Evolutionary conservation across 2,797 vertebrate species (phyloP).

Genomic region (Muscicapa striata): DNA sequence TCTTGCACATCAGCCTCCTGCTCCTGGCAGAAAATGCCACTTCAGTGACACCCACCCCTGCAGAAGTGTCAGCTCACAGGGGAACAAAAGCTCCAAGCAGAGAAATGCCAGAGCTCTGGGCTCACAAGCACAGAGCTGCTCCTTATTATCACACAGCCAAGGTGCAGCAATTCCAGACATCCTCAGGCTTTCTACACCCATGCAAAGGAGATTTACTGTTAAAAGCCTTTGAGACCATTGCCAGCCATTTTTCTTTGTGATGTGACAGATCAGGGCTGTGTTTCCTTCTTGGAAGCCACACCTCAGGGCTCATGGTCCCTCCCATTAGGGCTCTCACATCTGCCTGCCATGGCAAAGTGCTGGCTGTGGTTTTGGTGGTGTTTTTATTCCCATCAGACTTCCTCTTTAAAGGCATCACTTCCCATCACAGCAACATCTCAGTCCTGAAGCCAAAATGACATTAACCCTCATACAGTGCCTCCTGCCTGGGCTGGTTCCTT

Average conservation of each 20-base stretch:
- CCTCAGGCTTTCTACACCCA: neutral
- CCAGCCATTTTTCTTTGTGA: neutral
- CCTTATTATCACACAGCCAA: neutral
- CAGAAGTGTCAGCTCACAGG: neutral
- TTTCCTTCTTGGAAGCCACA: neutral
- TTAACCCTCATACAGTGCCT: neutral
- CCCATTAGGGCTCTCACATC: rapidly evolving
- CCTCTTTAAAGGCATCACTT: neutral
- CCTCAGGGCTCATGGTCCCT: neutral
- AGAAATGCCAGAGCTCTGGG: neutral
- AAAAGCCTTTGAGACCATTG: neutral
- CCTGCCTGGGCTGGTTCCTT: neutral
- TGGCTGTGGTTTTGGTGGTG: neutral
- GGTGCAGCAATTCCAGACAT: neutral
- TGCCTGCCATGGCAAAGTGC: neutral
- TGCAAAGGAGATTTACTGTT: neutral
- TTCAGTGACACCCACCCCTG: neutral
- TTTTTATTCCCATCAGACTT: neutral
- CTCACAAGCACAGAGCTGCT: neutral
- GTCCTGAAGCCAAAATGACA: neutral
- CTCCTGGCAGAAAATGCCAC: neutral
- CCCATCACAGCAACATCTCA: neutral
- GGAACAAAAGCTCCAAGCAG: neutral
- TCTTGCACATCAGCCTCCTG: neutral
- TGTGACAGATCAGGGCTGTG: neutral